phyloP scores from a whole-genome alignment of 2,797 vertebrate genomes.

The Pseudomugil gertrudae region DNA sequence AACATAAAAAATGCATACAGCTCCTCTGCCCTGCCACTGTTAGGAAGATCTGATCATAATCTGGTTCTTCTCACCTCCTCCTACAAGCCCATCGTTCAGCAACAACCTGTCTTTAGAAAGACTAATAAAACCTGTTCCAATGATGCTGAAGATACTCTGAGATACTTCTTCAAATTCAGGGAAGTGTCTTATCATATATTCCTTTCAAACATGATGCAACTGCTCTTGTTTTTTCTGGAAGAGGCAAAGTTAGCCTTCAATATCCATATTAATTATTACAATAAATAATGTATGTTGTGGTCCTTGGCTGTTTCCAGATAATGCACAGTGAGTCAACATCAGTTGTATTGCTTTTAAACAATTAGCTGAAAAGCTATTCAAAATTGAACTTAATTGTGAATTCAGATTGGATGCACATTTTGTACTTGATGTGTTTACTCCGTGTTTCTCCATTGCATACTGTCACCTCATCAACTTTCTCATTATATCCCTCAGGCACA shows the following conservation, averaged over 20 bases:
- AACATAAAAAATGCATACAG: too few species aligned
- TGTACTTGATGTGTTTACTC: background rate
- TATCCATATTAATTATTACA: conserved; percentile 14
- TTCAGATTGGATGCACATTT: conserved; percentile 10
- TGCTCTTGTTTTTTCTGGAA: conserved; percentile 1
- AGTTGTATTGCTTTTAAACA: conserved; percentile 20
- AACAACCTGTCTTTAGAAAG: too few species aligned
- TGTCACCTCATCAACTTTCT: background rate
- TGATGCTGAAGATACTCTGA: too few species aligned
- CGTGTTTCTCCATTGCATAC: background rate
- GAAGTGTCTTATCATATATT: background rate
- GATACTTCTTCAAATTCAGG: background rate
- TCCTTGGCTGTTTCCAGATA: conserved; percentile 30
- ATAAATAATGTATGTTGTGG: conserved; percentile 28
- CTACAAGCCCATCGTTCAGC: too few species aligned
- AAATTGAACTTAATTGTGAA: conserved; percentile 24
- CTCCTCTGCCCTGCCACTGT: too few species aligned
- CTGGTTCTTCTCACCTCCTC: too few species aligned
- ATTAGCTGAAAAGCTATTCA: background rate
- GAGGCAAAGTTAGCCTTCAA: background rate
- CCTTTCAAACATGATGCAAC: background rate
- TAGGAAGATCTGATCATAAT: too few species aligned
- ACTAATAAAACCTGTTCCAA: too few species aligned
- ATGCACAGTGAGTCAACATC: conserved; percentile 8
- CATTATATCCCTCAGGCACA: background rate